These are phyloP conservation scores for Camponotus fellah DNA, from an alignment of 2,888 invertebrate genomes.

Conservation along the genomic window DNA sequence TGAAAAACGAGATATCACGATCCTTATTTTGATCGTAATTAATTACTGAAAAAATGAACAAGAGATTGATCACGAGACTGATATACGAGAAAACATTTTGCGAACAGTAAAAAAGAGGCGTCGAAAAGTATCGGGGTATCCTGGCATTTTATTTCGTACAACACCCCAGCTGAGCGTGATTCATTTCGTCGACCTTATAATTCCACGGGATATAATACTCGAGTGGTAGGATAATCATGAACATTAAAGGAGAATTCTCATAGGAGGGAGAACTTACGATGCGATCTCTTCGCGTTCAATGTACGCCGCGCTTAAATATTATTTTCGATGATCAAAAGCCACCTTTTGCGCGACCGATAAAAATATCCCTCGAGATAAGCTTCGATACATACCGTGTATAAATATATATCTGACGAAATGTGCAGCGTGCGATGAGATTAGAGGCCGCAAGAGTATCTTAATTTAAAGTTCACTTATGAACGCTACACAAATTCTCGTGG, in stretches of 20 bases:
- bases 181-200: conserved; percentile 71
- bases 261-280: conserved; percentile 42
- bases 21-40: neutral
- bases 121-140: conserved; percentile 30
- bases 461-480: conserved; percentile 10
- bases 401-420: conserved; percentile 8
- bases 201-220: conserved; percentile 66
- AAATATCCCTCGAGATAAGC: conserved; percentile 53
- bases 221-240: conserved; percentile 71
- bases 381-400: conserved; percentile 44
- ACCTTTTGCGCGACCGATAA: conserved; percentile 55
- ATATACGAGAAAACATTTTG: neutral
- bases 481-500: neutral
- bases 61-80: neutral
- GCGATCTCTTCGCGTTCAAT: conserved; percentile 56
- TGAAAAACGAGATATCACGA: neutral
- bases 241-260: conserved; percentile 69
- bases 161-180: conserved; percentile 50
- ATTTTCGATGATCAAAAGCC: conserved; percentile 75
- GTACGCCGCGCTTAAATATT: conserved; percentile 67
- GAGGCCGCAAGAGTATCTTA: neutral
- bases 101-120: conserved; percentile 20
- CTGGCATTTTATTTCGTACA: conserved; percentile 52
- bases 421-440: neutral
- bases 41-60: neutral